Evolutionary conservation across 2,113 vertebrate species (phyloP).

Genomic region (Brachyhypopomus gauderio): DNA sequence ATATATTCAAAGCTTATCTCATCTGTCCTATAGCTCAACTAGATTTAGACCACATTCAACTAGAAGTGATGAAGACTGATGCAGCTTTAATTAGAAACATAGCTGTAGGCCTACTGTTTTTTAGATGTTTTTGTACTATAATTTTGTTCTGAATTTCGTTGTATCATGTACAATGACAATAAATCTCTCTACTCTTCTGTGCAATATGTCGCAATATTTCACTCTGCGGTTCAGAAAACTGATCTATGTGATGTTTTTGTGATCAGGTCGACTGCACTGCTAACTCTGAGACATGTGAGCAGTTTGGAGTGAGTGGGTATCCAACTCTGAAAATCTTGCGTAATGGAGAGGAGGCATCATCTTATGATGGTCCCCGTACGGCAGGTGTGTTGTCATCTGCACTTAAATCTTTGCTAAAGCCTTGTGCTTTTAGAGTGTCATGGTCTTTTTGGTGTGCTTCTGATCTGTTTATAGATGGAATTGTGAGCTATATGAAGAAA

Average conservation of each 20-base stretch:
- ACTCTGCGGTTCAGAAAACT: not conserved
- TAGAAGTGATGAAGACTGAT: not conserved
- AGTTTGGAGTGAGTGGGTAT: slow-evolving; percentile 61
- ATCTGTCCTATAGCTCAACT: not conserved
- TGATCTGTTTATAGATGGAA: slow-evolving; percentile 50
- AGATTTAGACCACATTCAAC: not conserved
- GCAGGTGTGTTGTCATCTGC: slow-evolving; percentile 49
- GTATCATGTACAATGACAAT: too few relatives aligned
- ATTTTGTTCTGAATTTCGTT: not conserved
- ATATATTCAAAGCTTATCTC: not conserved
- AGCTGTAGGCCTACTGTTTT: not conserved
- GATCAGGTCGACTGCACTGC: slow-evolving; percentile 61
- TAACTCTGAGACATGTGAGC: slow-evolving; percentile 57
- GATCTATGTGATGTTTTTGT: not conserved
- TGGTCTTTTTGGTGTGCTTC: not conserved
- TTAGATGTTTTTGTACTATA: not conserved
- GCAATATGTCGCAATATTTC: not conserved
- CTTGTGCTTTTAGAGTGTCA: not conserved
- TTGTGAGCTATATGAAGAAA: slow-evolving; percentile 63
- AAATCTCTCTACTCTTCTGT: too few relatives aligned
- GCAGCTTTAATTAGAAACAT: not conserved
- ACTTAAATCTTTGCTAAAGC: not conserved
- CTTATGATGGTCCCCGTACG: slow-evolving; percentile 58
- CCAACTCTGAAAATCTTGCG: slow-evolving; percentile 64
- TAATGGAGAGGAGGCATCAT: slow-evolving; percentile 53